phyloP scores from a whole-genome alignment of 2,113 vertebrate species.

The Podarcis muralis region DNA sequence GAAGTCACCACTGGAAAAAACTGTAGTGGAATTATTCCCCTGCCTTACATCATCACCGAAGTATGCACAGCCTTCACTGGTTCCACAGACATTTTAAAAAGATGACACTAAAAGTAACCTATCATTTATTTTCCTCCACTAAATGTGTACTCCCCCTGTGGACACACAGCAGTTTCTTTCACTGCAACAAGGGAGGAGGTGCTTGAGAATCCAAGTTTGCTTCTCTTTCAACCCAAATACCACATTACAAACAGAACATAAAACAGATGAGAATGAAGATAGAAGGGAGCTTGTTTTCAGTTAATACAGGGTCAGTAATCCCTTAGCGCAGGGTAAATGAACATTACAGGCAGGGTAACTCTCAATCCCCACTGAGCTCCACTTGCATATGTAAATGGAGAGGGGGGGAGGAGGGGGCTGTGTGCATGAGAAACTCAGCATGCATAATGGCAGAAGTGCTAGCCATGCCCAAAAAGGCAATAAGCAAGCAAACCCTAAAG shows the following conservation, averaged over 20 bases:
- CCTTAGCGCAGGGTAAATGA: too few species aligned
- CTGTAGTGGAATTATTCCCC: not conserved
- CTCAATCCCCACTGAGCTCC: not conserved
- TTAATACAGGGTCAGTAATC: not conserved
- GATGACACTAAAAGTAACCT: not conserved
- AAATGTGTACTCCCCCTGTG: too few species aligned
- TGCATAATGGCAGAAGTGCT: constrained; percentile 16
- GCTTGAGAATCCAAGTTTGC: not conserved
- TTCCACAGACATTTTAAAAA: not conserved
- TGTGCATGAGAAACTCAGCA: constrained; percentile 20
- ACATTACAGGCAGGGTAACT: too few species aligned
- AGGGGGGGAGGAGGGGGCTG: not conserved
- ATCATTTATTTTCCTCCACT: too few species aligned
- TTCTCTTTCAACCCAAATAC: not conserved
- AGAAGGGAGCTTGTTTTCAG: not conserved
- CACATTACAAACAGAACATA: not conserved
- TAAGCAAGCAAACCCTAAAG: not conserved
- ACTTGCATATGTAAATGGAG: not conserved
- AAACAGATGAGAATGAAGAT: not conserved
- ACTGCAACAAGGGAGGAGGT: too few species aligned
- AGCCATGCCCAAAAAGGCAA: not conserved
- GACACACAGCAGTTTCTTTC: too few species aligned
- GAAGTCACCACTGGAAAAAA: not conserved
- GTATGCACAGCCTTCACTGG: not conserved
- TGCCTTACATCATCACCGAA: not conserved